Conservation (phyloP, 2,888 invertebrate genomes). For the Andrena bucephala region DNA sequence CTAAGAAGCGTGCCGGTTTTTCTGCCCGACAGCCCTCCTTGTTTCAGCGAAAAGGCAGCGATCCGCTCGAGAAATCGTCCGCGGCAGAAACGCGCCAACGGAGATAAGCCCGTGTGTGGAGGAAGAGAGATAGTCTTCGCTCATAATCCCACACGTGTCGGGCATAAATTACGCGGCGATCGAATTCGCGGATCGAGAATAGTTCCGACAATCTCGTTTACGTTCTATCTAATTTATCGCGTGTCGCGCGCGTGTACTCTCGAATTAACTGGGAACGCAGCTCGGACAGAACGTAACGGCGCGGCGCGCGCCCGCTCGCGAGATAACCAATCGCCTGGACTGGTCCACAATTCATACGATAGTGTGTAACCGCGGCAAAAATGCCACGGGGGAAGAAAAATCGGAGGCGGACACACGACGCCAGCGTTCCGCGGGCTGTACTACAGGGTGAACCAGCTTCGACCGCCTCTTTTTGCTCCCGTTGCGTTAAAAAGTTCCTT, state of each 20-base stretch:
- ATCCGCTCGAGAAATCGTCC: not conserved
- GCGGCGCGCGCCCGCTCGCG: slow-evolving; percentile 15
- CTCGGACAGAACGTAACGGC: slow-evolving; percentile 27
- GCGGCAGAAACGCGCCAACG: not conserved
- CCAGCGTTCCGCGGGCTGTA: slow-evolving; percentile 33
- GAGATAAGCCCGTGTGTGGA: not conserved
- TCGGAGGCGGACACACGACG: slow-evolving; percentile 42
- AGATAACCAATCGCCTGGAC: slow-evolving; percentile 56
- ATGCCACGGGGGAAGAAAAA: slow-evolving; percentile 37
- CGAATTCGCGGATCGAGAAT: slow-evolving; percentile 58
- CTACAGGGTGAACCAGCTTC: slow-evolving; percentile 38
- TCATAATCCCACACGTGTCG: slow-evolving; percentile 57
- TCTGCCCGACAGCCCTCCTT: not conserved
- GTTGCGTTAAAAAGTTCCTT: slow-evolving; percentile 26
- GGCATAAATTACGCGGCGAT: slow-evolving; percentile 48
- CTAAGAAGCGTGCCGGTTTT: not conserved
- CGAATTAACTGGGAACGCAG: slow-evolving; percentile 59
- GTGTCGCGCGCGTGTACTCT: slow-evolving; percentile 57
- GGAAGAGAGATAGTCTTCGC: slow-evolving; percentile 6
- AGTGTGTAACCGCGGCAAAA: slow-evolving; percentile 46
- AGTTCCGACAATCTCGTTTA: slow-evolving; percentile 62
- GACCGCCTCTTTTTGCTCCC: slow-evolving; percentile 26
- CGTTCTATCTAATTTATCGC: slow-evolving; percentile 62
- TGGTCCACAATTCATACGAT: slow-evolving; percentile 66
- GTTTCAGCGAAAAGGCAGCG: no score